Evolutionary conservation across 1,140 invertebrate species (phyloP).

Genomic region (Condylostylus longicornis): DNA sequence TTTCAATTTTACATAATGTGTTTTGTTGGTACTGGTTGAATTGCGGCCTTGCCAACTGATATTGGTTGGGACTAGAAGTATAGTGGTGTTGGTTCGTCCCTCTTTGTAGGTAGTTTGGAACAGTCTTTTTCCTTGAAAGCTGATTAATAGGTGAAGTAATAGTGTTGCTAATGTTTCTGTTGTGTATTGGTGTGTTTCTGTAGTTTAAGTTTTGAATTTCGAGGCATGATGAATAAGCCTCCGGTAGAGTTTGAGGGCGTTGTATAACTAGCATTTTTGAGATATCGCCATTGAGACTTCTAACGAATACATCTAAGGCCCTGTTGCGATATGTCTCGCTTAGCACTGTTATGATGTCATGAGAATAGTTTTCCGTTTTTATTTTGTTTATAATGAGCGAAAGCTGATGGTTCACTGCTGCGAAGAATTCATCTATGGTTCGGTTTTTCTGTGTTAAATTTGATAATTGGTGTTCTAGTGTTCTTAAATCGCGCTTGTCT

Average conservation of each 20-base stretch:
- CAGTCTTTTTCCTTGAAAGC: not conserved
- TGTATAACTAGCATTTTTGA: not conserved
- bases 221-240: not conserved
- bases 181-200: not conserved
- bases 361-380: not conserved
- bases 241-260: not conserved
- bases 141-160: not conserved
- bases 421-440: not conserved
- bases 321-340: not conserved
- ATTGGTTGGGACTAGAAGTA: too few relatives aligned
- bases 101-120: not conserved
- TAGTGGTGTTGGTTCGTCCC: not conserved
- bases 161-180: not conserved
- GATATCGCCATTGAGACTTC: not conserved
- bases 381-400: not conserved
- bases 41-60: not conserved
- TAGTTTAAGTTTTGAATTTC: not conserved
- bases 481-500: not conserved
- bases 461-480: not conserved
- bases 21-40: too few relatives aligned
- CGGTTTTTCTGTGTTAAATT: not conserved
- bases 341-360: not conserved
- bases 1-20: not conserved
- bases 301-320: not conserved
- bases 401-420: not conserved